phyloP scores from a whole-genome alignment of 2,113 vertebrate species.

The Trematocara unimaculatum region DNA sequence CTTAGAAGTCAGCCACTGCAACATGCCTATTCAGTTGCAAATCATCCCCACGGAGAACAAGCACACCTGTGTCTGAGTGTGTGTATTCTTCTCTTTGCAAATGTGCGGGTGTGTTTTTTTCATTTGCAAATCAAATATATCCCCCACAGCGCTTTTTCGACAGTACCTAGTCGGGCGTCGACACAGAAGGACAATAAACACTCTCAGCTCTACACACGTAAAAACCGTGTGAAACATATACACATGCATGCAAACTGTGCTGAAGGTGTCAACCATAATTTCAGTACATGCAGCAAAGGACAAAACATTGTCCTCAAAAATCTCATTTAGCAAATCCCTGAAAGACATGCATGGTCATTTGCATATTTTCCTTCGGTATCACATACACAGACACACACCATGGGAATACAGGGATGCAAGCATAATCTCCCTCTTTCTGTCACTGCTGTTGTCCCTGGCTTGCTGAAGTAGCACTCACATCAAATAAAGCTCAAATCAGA shows the following conservation, averaged over 20 bases:
- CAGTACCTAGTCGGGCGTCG: not conserved
- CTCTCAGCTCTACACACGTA: not conserved
- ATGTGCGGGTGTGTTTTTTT: not conserved
- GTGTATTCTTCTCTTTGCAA: not conserved
- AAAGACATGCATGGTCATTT: conserved; percentile 9
- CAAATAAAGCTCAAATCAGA: conserved; percentile 25
- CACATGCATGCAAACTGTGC: not conserved
- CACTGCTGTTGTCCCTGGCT: not conserved
- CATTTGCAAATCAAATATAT: conserved; percentile 74
- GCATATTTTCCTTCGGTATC: conserved; percentile 2
- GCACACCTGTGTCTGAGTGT: conserved; percentile 34
- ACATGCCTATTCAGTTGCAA: conserved; percentile 34
- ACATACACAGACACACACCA: not conserved
- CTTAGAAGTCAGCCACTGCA: conserved; percentile 8
- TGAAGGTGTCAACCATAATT: conserved; percentile 15
- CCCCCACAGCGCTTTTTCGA: conserved; percentile 17
- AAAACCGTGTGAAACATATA: not conserved
- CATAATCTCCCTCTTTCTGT: conserved; percentile 1
- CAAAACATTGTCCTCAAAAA: conserved; percentile 17
- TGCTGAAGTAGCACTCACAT: conserved; percentile 15
- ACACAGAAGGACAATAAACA: not conserved
- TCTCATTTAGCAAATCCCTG: conserved; percentile 17
- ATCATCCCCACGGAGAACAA: conserved; percentile 22
- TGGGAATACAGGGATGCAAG: not conserved
- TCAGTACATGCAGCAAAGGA: conserved; percentile 9